Base-by-base conservation (phyloP, 1,140 invertebrate species). In the Nymphalis io region DNA sequence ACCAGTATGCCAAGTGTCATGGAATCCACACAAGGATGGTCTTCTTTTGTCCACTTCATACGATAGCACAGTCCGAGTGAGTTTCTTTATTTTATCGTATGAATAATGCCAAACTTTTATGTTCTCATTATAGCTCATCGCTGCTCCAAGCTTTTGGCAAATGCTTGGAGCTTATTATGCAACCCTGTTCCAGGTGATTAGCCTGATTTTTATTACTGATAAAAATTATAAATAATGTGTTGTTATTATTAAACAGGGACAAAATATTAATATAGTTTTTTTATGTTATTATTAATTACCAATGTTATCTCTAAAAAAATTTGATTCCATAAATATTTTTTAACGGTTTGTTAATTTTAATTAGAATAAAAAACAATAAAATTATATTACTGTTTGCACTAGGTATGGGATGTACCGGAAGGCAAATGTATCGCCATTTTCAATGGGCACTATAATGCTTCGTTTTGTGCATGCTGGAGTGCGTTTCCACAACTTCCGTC, bases 1-100 rank as follows among this genome's bases (percentile, higher is more conserved):
- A 0, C 87, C 93, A 44, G 93, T 96, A 16, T 93, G 94, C 0
- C 90, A 93, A 59, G 68, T 97, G 11, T 90, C 92, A 3, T 97
- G 96, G 96, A 96, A 93, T 89, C 95, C 95, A 4, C 95, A 96
- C 80, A 80, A 92, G 11, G 94, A 94, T 65, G 94, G 93, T 8
- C 87, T 92, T 44, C 85, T 97, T n/a, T 85, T 95, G 10, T 94
- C 96, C 12, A 93, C 93, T 5, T 95, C 95, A 21, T 95, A 94
- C 74, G 95, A 96, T 85, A 86, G 90, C 15, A 94, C 93, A 48
- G 94, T 94, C 57, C 93, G 94, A 89, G 96, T 96, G 91, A 88
- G 79, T 84, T 68, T 51, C n/a, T 44, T n/a, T 44, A 33, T 33
- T 33, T 33, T 33, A 33, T 8, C 10, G 6, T 33, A 33, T 8